These are phyloP conservation scores for Pandemis cinnamomeana DNA, from an alignment of 2,888 invertebrate species.

Conservation along the genomic window DNA sequence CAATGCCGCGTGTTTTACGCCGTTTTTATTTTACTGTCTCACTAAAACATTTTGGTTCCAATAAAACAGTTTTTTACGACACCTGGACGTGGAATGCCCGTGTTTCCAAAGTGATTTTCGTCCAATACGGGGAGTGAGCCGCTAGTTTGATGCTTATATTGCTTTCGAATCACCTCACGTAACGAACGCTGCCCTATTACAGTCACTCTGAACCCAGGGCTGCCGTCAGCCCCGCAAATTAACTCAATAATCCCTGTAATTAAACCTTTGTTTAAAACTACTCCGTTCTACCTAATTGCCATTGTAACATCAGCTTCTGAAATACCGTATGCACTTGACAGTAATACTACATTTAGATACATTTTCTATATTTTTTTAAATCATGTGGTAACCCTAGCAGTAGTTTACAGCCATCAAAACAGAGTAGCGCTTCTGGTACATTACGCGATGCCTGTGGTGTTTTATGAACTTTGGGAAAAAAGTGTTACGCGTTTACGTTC, in stretches of 20 bases:
- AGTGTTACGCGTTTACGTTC: conserved; percentile 8
- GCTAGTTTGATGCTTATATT: conserved; percentile 51
- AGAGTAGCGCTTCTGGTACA: conserved; percentile 48
- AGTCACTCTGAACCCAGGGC: conserved; percentile 19
- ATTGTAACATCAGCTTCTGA: no score
- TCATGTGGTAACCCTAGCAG: conserved; percentile 10
- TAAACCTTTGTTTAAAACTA: background rate
- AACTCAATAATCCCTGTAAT: background rate
- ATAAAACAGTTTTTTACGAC: conserved; percentile 79
- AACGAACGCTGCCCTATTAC: conserved; percentile 28
- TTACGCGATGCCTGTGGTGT: conserved; percentile 27
- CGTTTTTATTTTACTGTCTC: conserved; percentile 76
- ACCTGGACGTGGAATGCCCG: conserved; percentile 66
- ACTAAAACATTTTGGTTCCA: conserved; percentile 77
- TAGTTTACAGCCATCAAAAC: conserved; percentile 52
- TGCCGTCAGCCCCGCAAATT: background rate
- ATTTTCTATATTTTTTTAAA: background rate
- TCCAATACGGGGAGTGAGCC: conserved; percentile 52
- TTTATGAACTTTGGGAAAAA: conserved; percentile 34
- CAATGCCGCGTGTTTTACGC: conserved; percentile 77
- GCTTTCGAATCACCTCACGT: conserved; percentile 47
- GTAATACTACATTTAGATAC: no score
- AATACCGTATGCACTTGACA: no score
- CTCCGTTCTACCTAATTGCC: background rate
- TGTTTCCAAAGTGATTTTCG: conserved; percentile 70